Conservation (phyloP, 1,140 invertebrate species). For the Apis laboriosa region DNA sequence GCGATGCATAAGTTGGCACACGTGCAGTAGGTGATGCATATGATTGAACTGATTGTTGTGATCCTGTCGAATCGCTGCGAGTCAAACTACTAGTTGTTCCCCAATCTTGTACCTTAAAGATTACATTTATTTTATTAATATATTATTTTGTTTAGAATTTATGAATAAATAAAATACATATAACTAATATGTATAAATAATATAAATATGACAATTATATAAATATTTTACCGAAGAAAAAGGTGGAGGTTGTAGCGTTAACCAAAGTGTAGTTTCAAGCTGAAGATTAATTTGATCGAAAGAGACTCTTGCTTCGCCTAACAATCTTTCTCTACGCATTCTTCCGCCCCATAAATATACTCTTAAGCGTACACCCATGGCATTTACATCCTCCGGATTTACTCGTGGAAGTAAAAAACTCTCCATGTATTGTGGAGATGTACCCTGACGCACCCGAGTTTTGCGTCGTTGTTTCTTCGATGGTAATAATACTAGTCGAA, state of each 20-base stretch:
- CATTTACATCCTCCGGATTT: constrained; percentile 95
- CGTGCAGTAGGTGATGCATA: constrained; percentile 73
- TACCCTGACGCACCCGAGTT: constrained; percentile 93
- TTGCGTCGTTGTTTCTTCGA: constrained; percentile 96
- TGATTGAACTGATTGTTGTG: constrained; percentile 91
- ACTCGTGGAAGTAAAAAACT: constrained; percentile 95
- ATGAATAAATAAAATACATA: neutral
- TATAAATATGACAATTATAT: too few relatives aligned
- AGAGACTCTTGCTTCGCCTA: constrained; percentile 94
- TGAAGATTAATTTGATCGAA: constrained; percentile 94
- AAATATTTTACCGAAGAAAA: constrained; percentile 87
- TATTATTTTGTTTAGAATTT: too few relatives aligned
- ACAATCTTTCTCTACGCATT: constrained; percentile 93
- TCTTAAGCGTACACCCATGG: constrained; percentile 93
- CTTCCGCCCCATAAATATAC: constrained; percentile 88
- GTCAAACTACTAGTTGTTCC: constrained; percentile 86
- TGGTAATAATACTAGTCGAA: constrained; percentile 92
- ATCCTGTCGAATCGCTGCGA: constrained; percentile 94
- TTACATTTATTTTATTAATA: neutral
- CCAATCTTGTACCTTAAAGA: constrained; percentile 73
- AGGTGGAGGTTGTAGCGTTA: constrained; percentile 91
- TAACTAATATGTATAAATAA: too few relatives aligned
- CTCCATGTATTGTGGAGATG: constrained; percentile 95
- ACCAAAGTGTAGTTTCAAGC: constrained; percentile 93
- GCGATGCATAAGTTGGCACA: constrained; percentile 68